Percentiles rank a stretch among this genome's conserved stretches.
phyloP scores from a whole-genome alignment of 2,888 invertebrate species.

The Ophion slaviceki region DNA sequence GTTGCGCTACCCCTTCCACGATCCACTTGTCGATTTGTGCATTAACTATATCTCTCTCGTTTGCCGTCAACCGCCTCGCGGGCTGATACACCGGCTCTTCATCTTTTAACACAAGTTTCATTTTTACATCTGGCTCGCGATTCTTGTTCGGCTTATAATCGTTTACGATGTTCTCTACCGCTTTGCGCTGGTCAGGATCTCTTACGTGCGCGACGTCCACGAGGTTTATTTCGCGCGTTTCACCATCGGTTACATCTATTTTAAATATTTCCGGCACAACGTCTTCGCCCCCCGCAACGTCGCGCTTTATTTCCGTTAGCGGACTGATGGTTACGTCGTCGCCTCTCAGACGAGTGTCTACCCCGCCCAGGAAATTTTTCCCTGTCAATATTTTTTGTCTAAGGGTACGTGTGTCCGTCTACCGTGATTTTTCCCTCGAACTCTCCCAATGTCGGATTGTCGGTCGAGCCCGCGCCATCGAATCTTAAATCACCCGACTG shows the following conservation, averaged over 20 bases:
- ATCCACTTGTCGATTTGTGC: slow-evolving; percentile 1
- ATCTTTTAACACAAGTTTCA: slow-evolving; percentile 68
- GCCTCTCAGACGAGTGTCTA: not conserved
- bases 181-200: not conserved
- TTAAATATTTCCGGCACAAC: not conserved
- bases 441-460: slow-evolving; percentile 31
- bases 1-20: slow-evolving; percentile 9
- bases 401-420: slow-evolving; percentile 9
- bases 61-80: slow-evolving; percentile 3
- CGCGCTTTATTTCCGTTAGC: not conserved
- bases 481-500: slow-evolving; percentile 1
- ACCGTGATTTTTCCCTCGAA: slow-evolving; percentile 17
- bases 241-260: not conserved
- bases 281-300: not conserved
- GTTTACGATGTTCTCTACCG: not conserved
- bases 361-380: slow-evolving; percentile 1
- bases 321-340: not conserved
- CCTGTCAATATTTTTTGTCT: not conserved
- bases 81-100: slow-evolving; percentile 72
- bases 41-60: slow-evolving; percentile 1
- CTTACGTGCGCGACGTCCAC: not conserved
- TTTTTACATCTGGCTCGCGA: not conserved
- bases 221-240: not conserved
- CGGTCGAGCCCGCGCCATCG: slow-evolving; percentile 42
- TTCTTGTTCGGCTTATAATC: slow-evolving; percentile 1